phyloP scores from a whole-genome alignment of 2,888 invertebrate genomes.

The Tenthredo scrophulariae region DNA sequence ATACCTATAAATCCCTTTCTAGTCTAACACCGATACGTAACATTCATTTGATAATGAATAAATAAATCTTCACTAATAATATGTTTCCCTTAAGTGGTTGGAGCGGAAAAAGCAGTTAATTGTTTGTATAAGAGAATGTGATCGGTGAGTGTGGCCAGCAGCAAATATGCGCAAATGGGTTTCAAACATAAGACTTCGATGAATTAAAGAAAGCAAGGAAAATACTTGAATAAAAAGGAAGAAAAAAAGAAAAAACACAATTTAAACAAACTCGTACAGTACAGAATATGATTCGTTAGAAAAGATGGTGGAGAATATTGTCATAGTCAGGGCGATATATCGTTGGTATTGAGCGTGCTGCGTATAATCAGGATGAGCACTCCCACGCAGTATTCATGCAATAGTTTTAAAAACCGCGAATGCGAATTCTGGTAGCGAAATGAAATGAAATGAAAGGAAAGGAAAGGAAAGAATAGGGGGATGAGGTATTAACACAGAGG shows the following conservation, averaged over 20 bases:
- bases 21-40: no score
- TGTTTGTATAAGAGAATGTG: background rate
- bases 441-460: background rate
- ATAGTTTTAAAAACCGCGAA: background rate
- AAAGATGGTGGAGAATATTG: background rate
- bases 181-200: background rate
- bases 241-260: background rate
- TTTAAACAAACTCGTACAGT: background rate
- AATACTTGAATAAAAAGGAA: background rate
- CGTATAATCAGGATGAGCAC: constrained; percentile 15
- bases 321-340: background rate
- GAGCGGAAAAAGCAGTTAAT: background rate
- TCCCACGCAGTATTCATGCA: background rate
- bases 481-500: background rate
- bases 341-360: constrained; percentile 48
- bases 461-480: background rate
- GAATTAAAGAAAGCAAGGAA: background rate
- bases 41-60: background rate
- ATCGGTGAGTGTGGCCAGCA: constrained; percentile 6
- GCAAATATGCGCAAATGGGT: background rate
- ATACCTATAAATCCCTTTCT: background rate
- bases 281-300: background rate
- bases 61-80: background rate
- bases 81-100: background rate
- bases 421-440: background rate